Evolutionary conservation across 2,113 vertebrate species (phyloP).

Genomic region (Muscicapa adusta): DNA sequence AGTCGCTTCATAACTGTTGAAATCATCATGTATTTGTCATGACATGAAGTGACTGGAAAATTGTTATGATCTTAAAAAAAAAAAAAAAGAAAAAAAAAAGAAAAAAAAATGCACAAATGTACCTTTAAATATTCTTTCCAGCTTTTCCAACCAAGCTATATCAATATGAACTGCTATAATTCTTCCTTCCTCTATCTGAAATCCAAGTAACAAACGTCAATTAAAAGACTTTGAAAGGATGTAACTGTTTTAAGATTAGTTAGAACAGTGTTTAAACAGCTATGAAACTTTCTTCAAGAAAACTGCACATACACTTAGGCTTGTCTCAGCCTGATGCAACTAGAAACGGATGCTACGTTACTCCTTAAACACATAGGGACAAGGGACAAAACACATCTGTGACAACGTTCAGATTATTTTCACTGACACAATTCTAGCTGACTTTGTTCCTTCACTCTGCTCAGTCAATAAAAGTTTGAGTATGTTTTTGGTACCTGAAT

Average conservation of each 20-base stretch:
- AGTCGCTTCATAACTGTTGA: not conserved
- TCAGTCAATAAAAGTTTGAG: not conserved
- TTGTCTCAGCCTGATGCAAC: not conserved
- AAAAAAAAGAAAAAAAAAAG: too few species aligned
- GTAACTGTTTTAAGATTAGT: not conserved
- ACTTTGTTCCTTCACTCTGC: not conserved
- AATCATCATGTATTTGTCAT: not conserved
- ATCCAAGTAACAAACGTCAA: not conserved
- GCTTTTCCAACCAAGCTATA: not conserved
- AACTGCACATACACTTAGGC: rapidly evolving
- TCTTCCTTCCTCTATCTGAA: not conserved
- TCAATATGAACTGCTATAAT: not conserved
- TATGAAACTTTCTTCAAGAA: not conserved
- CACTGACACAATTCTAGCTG: not conserved
- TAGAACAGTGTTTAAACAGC: not conserved
- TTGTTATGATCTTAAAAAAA: not conserved
- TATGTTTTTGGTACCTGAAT: not conserved
- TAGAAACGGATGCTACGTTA: not conserved
- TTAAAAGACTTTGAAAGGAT: not conserved
- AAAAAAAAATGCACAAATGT: not conserved
- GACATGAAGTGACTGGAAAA: not conserved
- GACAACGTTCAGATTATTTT: not conserved
- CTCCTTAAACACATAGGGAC: not conserved
- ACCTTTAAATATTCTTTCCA: not conserved
- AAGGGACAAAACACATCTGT: not conserved